Percentiles rank a stretch among this genome's conserved stretches.
Conservation (phyloP, 1,140 invertebrate species). For the Protaetia brevitarsis region DNA sequence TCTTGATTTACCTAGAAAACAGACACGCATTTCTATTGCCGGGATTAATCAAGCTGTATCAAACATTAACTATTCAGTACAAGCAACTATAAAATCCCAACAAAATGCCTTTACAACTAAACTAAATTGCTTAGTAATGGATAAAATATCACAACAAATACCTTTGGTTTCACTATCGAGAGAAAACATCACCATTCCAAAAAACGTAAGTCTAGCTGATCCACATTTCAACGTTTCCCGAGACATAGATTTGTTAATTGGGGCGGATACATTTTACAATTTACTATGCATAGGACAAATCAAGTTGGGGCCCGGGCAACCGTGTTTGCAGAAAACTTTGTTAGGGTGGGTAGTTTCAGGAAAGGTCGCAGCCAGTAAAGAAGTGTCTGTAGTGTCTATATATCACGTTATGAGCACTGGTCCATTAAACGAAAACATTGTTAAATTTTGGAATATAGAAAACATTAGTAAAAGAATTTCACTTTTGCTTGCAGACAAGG, state of each 20-base stretch:
- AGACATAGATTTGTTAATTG: constrained; percentile 24
- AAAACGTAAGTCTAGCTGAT: constrained; percentile 24
- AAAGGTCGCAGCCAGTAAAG: not conserved
- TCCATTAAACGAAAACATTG: no score
- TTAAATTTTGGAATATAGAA: constrained; percentile 34
- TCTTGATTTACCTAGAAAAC: constrained; percentile 11
- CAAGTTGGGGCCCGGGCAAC: not conserved
- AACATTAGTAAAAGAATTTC: not conserved
- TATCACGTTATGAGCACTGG: no score
- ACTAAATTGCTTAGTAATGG: constrained; percentile 26
- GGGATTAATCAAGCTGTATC: constrained; percentile 26
- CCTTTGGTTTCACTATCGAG: constrained; percentile 28
- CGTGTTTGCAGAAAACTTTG: constrained; percentile 13
- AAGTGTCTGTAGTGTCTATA: not conserved
- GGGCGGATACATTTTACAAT: constrained; percentile 10
- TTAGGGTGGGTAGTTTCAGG: constrained; percentile 20
- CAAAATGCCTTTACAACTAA: constrained; percentile 11
- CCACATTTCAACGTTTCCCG: not conserved
- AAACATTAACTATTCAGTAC: constrained; percentile 19
- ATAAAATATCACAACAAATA: constrained; percentile 27
- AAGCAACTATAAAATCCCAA: constrained; percentile 28
- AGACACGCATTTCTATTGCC: constrained; percentile 5
- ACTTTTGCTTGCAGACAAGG: constrained; percentile 26
- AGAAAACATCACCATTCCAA: constrained; percentile 25
- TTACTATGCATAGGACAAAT: constrained; percentile 24